A percentile compares a stretch with the other conserved stretches of the same genome.
Evolutionary conservation across 2,888 invertebrate species (phyloP).

Genomic region (Orchestes rusci): DNA sequence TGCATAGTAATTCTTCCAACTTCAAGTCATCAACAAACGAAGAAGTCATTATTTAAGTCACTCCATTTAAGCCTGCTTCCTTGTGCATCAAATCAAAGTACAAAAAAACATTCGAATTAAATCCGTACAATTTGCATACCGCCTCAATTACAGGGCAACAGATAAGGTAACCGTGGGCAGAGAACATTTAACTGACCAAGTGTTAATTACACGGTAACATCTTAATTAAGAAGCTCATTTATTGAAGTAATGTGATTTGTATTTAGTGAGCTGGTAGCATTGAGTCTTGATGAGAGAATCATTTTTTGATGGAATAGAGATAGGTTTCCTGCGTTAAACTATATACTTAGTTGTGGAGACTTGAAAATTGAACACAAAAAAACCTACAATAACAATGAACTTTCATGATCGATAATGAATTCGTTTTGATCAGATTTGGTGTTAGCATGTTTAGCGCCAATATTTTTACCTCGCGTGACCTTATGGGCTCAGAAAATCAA

Average conservation of each 20-base stretch:
- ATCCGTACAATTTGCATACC: slow-evolving; percentile 18
- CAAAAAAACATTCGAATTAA: slow-evolving; percentile 14
- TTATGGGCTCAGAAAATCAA: slow-evolving; percentile 17
- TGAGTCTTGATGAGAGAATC: no score
- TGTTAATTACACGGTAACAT: slow-evolving; percentile 19
- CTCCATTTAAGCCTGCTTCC: no score
- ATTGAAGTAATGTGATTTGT: slow-evolving; percentile 7
- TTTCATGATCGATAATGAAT: slow-evolving; percentile 7
- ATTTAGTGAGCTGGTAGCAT: no score
- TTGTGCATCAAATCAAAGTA: no score
- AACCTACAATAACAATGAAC: background rate
- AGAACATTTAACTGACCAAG: slow-evolving; percentile 15
- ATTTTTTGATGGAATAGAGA: no score
- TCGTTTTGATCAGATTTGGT: slow-evolving; percentile 13
- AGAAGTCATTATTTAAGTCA: no score
- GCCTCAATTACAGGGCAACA: slow-evolving; percentile 14
- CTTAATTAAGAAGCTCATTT: slow-evolving; percentile 25
- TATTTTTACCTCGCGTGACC: slow-evolving; percentile 18
- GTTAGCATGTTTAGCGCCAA: slow-evolving; percentile 17
- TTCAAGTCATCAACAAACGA: no score
- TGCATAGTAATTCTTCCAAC: no score
- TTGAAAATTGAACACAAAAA: background rate
- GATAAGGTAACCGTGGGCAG: slow-evolving; percentile 16
- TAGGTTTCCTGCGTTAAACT: no score
- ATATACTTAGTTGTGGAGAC: no score